Percentiles rank a stretch among this genome's conserved stretches.
Conservation (phyloP, 92 coral and sea anemone species). For the Porites cylindrica region DNA sequence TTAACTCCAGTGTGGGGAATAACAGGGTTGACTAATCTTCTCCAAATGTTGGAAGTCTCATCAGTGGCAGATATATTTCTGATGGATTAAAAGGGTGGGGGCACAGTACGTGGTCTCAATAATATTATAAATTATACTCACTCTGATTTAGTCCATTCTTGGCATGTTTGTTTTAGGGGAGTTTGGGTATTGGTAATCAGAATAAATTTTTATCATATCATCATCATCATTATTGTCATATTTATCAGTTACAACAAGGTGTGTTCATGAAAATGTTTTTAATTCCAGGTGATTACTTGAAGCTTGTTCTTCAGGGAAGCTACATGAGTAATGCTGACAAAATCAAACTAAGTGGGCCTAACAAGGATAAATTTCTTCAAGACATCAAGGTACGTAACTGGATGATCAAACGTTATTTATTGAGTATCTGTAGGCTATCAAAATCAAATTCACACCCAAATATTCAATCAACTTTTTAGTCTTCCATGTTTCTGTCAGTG, state of each 20-base stretch:
- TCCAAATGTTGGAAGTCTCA: too few species aligned
- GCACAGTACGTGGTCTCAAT: too few species aligned
- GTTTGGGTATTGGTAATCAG: too few species aligned
- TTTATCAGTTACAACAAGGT: not conserved
- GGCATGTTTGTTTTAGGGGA: too few species aligned
- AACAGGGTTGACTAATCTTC: too few species aligned
- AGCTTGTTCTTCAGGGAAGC: conserved; percentile 13
- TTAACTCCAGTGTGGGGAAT: too few species aligned
- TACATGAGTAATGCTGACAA: conserved; percentile 1
- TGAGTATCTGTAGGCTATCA: not conserved
- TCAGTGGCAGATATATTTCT: too few species aligned
- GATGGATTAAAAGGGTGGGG: too few species aligned
- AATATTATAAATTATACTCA: too few species aligned
- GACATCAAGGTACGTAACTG: conserved; percentile 16
- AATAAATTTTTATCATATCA: not conserved
- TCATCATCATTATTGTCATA: not conserved
- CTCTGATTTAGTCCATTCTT: too few species aligned
- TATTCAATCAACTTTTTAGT: not conserved
- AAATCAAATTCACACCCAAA: not conserved
- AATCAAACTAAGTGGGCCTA: conserved; percentile 12
- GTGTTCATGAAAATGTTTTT: not conserved
- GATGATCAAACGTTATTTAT: not conserved
- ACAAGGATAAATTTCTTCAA: conserved; percentile 7
- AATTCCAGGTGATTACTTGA: conserved; percentile 15
- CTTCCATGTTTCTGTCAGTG: not conserved